Evolutionary conservation across 2,888 invertebrate species (phyloP).

Genomic region (Sericinus montela): DNA sequence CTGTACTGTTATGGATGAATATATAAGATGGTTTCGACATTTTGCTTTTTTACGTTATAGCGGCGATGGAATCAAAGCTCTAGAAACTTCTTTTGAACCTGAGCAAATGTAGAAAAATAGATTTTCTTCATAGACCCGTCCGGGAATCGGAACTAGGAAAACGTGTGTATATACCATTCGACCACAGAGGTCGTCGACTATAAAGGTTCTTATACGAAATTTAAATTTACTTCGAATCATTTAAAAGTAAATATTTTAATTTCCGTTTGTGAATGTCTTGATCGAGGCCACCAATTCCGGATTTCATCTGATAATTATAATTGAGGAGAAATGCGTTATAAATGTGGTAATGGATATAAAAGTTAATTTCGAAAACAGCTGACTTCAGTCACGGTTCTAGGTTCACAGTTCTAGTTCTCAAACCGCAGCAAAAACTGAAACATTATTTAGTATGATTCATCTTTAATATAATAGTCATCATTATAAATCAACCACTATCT

Average conservation of each 20-base stretch:
- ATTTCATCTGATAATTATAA: slow-evolving; percentile 4
- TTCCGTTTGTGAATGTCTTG: slow-evolving; percentile 6
- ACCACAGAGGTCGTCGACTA: too few species aligned
- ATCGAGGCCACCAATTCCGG: slow-evolving; percentile 8
- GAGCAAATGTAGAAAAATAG: too few species aligned
- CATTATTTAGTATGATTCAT: slow-evolving; percentile 58
- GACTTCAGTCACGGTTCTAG: slow-evolving; percentile 28
- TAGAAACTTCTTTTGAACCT: too few species aligned
- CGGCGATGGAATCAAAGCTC: not conserved
- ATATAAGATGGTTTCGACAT: slow-evolving; percentile 13
- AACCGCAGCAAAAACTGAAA: slow-evolving; percentile 34
- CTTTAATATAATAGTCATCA: slow-evolving; percentile 65
- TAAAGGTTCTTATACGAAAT: too few species aligned
- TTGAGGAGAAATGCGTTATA: too few species aligned
- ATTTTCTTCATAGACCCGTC: too few species aligned
- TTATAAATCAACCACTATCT: slow-evolving; percentile 68
- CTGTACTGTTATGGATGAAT: slow-evolving; percentile 21
- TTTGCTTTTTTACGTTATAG: slow-evolving; percentile 19
- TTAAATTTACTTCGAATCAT: too few species aligned
- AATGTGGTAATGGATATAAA: slow-evolving; percentile 11
- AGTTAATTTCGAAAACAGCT: slow-evolving; percentile 13
- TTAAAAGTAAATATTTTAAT: too few species aligned
- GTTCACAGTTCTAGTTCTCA: too few species aligned
- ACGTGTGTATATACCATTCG: too few species aligned
- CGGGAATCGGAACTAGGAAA: too few species aligned